These are phyloP conservation scores for Drosophila formosana DNA, from an alignment of 2,888 invertebrate species.

Conservation along the genomic window DNA sequence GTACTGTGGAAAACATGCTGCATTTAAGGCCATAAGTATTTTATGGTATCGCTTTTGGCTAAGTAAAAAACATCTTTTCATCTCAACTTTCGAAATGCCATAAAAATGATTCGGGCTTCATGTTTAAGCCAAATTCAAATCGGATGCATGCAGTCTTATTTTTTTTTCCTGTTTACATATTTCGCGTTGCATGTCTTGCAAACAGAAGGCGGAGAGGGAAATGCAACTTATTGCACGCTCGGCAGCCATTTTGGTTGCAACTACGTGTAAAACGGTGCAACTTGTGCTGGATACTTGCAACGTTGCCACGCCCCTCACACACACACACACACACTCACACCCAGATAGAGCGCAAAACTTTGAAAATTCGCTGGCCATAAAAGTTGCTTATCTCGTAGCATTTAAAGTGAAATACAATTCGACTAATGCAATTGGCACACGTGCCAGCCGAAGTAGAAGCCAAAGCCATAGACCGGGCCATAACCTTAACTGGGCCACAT, in stretches of 20 bases:
- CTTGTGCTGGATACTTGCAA: slow-evolving; percentile 37
- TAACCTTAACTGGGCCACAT: slow-evolving; percentile 15
- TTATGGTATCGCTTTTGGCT: slow-evolving; percentile 22
- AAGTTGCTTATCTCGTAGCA: slow-evolving; percentile 65
- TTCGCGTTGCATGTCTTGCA: slow-evolving; percentile 31
- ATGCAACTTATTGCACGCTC: slow-evolving; percentile 48
- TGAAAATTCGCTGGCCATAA: slow-evolving; percentile 54
- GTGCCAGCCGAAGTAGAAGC: slow-evolving; percentile 26
- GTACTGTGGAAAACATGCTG: slow-evolving; percentile 4
- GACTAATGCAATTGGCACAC: slow-evolving; percentile 75
- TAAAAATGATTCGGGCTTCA: slow-evolving; percentile 39
- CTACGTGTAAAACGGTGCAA: slow-evolving; percentile 49
- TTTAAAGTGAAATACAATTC: slow-evolving; percentile 75
- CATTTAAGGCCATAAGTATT: slow-evolving; percentile 19
- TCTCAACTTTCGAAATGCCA: slow-evolving; percentile 37
- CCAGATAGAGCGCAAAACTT: slow-evolving; percentile 19
- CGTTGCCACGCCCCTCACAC: slow-evolving; percentile 32
- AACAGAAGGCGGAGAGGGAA: slow-evolving; percentile 3
- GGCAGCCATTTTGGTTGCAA: slow-evolving; percentile 58
- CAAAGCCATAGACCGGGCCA: slow-evolving; percentile 23
- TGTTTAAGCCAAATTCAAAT: slow-evolving; percentile 40
- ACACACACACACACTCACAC: background rate
- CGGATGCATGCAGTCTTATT: slow-evolving; percentile 28
- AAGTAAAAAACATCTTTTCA: slow-evolving; percentile 29
- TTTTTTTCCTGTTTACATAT: slow-evolving; percentile 33